Conservation (phyloP, 2,113 vertebrate genomes). For the Notothenia rossii region DNA sequence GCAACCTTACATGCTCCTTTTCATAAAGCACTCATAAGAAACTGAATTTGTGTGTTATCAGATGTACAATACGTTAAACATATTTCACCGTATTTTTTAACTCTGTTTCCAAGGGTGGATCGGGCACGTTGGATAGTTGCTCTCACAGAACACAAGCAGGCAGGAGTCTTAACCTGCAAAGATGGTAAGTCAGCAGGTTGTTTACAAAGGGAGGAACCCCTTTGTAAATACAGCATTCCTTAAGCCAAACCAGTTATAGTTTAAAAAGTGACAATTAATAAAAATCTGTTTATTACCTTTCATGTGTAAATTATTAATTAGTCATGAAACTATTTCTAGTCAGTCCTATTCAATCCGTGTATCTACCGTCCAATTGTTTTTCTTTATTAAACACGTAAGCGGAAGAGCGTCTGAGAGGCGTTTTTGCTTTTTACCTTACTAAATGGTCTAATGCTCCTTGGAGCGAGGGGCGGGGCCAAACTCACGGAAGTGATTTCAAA, state of each 20-base stretch:
- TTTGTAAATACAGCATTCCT: background rate
- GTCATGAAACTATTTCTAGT: too few species aligned
- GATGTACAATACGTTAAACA: background rate
- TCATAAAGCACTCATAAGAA: background rate
- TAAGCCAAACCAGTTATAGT: background rate
- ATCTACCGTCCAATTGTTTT: too few species aligned
- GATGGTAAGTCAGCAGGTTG: conserved; percentile 80
- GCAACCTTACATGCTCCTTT: background rate
- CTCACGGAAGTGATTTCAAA: too few species aligned
- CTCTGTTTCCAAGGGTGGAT: conserved; percentile 85
- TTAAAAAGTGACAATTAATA: background rate
- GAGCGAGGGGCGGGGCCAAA: too few species aligned
- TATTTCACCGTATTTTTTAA: conserved; percentile 5
- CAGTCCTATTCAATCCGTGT: too few species aligned
- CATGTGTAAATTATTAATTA: background rate
- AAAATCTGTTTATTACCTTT: background rate
- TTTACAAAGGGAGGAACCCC: conserved; percentile 1
- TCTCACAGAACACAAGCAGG: conserved; percentile 81
- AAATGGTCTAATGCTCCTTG: too few species aligned
- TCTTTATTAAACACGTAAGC: too few species aligned
- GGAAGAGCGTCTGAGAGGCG: too few species aligned
- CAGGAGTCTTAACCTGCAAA: conserved; percentile 69
- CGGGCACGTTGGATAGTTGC: conserved; percentile 92
- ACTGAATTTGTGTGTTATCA: background rate
- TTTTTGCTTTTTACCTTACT: too few species aligned